Evolutionary conservation across 1,140 invertebrate species (phyloP).

Genomic region (Dendroctonus ponderosae): DNA sequence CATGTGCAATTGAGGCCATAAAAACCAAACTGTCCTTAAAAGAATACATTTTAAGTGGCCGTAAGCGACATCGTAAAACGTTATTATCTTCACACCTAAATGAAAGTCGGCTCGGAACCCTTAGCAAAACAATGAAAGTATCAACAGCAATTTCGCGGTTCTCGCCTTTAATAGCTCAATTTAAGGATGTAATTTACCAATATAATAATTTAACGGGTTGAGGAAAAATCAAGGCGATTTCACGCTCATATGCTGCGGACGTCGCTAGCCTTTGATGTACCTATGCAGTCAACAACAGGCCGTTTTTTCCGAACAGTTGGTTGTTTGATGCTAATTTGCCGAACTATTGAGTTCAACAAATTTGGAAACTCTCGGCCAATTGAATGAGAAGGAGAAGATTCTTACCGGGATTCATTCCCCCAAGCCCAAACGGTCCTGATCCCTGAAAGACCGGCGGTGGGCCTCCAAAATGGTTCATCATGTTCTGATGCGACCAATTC

Average conservation of each 20-base stretch:
- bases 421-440: constrained; percentile 57
- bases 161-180: constrained; percentile 14
- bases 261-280: neutral
- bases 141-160: constrained; percentile 20
- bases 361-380: neutral
- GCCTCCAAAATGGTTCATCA: constrained; percentile 54
- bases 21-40: neutral
- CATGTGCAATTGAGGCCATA: neutral
- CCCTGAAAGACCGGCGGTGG: constrained; percentile 58
- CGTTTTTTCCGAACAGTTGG: too few relatives aligned
- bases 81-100: constrained; percentile 15
- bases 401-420: constrained; percentile 60
- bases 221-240: neutral
- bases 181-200: constrained; percentile 13
- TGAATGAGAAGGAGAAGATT: too few relatives aligned
- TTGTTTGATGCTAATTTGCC: too few relatives aligned
- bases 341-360: neutral
- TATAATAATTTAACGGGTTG: constrained; percentile 9
- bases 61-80: constrained; percentile 7
- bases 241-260: neutral
- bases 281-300: too few relatives aligned
- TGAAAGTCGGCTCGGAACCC: neutral
- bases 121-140: constrained; percentile 8
- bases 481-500: constrained; percentile 57
- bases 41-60: constrained; percentile 12